Evolutionary conservation across 2,888 invertebrate genomes (phyloP), one percentile per base, ranked within the genome.

Genomic region (Corythucha ciliata): DNA sequence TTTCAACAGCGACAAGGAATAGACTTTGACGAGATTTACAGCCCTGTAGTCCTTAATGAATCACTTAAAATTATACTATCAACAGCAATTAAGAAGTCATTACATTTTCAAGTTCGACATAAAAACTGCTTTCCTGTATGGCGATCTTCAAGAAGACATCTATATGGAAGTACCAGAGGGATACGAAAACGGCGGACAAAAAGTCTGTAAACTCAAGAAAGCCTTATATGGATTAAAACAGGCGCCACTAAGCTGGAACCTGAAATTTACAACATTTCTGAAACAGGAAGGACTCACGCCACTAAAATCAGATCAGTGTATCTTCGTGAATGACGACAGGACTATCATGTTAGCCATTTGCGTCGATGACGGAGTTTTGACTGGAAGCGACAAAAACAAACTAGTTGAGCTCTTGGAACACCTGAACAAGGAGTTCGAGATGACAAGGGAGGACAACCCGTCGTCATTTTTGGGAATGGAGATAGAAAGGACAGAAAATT

Each of bases 161-260:
- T 29, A 10, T n/a, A 29, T 29, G 29, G n/a, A 29, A 29, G 29
- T 29, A 10, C 29, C 29, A 29, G 29, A 29, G 8, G 29, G 36
- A n/a, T 12, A 26, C 14, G 8, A 12, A 42, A 25, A 42, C 6
- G 20, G 6, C 27, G n/a, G 27, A 22, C 12, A n/a, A n/a, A 42
- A 24, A 26, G 42, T 42, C 8, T 42, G 42, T 24, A 42, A 42
- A 18, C 14, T 42, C n/a, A 26, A 25, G 14, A 42, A 42, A 25
- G 18, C 14, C 24, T 20, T 42, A n/a, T 42, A 42, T 42, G 42
- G 42, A 18, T 16, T 42, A 8, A 42, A 42, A 42, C 42, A 42
- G 14, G n/a, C 42, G 7, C n/a, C 14, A 14, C 14, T 26, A 5
- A 22, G 14, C 24, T 42, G 42, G 42, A 42, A 42, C 18, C 24